These are phyloP conservation scores for Melozone crissalis DNA, from an alignment of 2,113 vertebrate genomes.

Conservation along the genomic window DNA sequence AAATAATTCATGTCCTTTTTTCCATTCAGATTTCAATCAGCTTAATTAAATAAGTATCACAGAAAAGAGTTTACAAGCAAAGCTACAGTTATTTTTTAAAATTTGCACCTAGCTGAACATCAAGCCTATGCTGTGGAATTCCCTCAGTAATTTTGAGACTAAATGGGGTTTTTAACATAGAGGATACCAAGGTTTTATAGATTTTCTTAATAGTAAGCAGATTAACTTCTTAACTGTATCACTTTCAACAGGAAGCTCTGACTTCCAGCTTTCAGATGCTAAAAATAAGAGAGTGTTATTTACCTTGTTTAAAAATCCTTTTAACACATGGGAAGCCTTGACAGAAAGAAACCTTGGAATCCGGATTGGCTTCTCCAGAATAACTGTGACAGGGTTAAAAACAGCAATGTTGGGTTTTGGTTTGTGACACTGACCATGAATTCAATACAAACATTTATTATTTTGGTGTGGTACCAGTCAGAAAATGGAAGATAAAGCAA, in stretches of 20 bases:
- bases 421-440: background rate
- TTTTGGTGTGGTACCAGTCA: background rate
- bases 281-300: constrained; percentile 55
- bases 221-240: constrained; percentile 55
- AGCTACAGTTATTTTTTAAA: background rate
- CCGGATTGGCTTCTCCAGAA: constrained; percentile 98
- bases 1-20: background rate
- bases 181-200: constrained; percentile 27
- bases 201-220: constrained; percentile 17
- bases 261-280: constrained; percentile 44
- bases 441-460: background rate
- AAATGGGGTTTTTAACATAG: background rate
- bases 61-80: background rate
- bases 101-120: background rate
- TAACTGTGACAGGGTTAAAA: constrained; percentile 79
- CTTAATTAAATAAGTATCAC: background rate
- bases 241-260: constrained; percentile 47
- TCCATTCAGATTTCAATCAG: background rate
- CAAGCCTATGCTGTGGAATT: background rate
- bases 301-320: constrained; percentile 99
- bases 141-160: background rate
- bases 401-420: background rate
- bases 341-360: constrained; percentile 98
- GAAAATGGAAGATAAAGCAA: background rate
- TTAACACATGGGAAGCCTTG: constrained; percentile 97